Conservation (phyloP, 2,113 vertebrate genomes). For the Procavia capensis region DNA sequence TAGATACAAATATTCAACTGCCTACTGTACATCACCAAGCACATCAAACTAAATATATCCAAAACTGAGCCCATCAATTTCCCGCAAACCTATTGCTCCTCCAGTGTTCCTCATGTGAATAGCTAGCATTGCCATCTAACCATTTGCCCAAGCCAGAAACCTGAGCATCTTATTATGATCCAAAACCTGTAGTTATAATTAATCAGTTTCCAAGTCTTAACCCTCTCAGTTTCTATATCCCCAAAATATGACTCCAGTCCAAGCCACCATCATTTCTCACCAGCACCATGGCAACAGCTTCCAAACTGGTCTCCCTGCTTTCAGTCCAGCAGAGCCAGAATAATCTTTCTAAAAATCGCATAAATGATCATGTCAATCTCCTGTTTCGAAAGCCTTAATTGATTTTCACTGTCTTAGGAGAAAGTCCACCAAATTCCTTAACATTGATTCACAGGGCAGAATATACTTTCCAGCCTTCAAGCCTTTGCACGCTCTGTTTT, state of each 20-base stretch:
- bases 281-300: neutral
- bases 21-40: neutral
- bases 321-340: neutral
- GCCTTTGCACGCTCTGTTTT: neutral
- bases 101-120: neutral
- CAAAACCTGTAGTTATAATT: neutral
- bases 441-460: neutral
- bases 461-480: neutral
- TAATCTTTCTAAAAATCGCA: conserved; percentile 34
- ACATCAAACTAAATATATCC: conserved; percentile 13
- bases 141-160: neutral
- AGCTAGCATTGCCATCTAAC: neutral
- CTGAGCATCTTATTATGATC: neutral
- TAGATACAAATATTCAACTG: neutral
- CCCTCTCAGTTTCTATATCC: neutral
- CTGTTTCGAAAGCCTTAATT: neutral
- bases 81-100: neutral
- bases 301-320: neutral
- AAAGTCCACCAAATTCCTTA: conserved; percentile 34
- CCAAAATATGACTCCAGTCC: neutral
- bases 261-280: neutral
- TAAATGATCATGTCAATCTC: neutral
- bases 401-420: neutral
- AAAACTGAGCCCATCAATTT: conserved; percentile 40
- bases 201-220: neutral